A percentile compares a stretch with the other conserved stretches of the same genome.
These are phyloP conservation scores for Stegostoma tigrinum DNA, from an alignment of 2,113 vertebrate genomes.

Conservation along the genomic window DNA sequence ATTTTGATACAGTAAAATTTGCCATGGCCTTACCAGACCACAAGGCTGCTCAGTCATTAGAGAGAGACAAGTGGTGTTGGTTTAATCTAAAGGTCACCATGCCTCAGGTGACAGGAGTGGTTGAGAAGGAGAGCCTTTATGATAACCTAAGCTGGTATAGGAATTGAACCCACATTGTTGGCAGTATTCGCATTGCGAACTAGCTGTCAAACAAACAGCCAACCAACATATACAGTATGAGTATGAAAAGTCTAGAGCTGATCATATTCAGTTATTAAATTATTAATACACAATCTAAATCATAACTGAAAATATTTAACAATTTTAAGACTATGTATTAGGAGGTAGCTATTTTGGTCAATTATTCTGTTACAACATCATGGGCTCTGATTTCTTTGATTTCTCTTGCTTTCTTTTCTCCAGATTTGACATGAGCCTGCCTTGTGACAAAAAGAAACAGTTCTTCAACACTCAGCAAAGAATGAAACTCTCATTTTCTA, in stretches of 20 bases:
- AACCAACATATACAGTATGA: too few relatives aligned
- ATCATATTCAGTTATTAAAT: not conserved
- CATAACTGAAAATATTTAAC: not conserved
- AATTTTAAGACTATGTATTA: not conserved
- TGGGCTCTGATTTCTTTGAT: not conserved
- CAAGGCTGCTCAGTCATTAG: too few relatives aligned
- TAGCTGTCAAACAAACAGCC: too few relatives aligned
- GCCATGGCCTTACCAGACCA: too few relatives aligned
- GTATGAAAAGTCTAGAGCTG: not conserved
- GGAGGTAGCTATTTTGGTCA: not conserved
- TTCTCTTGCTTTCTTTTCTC: not conserved
- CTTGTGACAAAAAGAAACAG: not conserved
- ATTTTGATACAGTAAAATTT: too few relatives aligned
- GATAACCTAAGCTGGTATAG: too few relatives aligned
- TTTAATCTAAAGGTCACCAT: too few relatives aligned
- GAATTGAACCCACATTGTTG: too few relatives aligned
- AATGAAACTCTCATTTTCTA: not conserved
- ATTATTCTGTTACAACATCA: not conserved
- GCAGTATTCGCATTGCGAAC: too few relatives aligned
- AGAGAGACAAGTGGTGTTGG: too few relatives aligned
- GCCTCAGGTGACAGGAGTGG: too few relatives aligned
- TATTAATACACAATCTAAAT: not conserved
- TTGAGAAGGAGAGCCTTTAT: too few relatives aligned
- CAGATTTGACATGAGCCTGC: not conserved
- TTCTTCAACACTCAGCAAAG: not conserved